Conservation (phyloP, 2,888 invertebrate genomes). For the Xestia c-nigrum region DNA sequence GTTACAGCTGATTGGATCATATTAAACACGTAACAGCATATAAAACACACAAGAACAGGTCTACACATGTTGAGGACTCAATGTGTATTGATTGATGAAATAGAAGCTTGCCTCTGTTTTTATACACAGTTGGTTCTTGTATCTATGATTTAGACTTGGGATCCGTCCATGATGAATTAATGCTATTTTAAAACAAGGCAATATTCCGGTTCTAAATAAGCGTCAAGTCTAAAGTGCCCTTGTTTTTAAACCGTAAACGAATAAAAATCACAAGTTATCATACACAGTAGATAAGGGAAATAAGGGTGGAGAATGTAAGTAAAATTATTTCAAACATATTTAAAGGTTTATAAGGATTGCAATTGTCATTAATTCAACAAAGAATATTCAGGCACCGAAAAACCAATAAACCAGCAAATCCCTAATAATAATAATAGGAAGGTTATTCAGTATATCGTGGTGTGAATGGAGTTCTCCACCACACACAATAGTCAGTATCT, state of each 20-base stretch:
- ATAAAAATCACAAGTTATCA: background rate
- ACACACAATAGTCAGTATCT: background rate
- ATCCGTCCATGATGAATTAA: background rate
- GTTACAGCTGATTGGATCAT: background rate
- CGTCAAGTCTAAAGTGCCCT: no score
- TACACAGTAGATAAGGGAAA: background rate
- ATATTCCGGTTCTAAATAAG: no score
- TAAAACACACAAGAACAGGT: background rate
- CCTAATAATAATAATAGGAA: background rate
- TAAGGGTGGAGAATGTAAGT: background rate
- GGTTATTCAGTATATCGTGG: background rate
- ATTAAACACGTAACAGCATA: background rate
- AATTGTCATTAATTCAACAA: background rate
- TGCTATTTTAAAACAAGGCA: no score
- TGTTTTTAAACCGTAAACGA: background rate
- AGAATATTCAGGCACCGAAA: background rate
- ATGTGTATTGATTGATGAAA: constrained; percentile 3
- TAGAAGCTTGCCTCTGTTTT: background rate
- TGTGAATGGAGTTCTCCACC: background rate
- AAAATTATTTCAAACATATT: background rate
- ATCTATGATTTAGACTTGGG: background rate
- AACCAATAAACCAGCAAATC: background rate
- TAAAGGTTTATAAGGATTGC: background rate
- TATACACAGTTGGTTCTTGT: background rate
- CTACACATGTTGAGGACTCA: background rate